A percentile compares a stretch with the other conserved stretches of the same genome.
These are phyloP conservation scores for Pachyuromys duprasi DNA, from an alignment of 2,797 vertebrate genomes.

Conservation along the genomic window DNA sequence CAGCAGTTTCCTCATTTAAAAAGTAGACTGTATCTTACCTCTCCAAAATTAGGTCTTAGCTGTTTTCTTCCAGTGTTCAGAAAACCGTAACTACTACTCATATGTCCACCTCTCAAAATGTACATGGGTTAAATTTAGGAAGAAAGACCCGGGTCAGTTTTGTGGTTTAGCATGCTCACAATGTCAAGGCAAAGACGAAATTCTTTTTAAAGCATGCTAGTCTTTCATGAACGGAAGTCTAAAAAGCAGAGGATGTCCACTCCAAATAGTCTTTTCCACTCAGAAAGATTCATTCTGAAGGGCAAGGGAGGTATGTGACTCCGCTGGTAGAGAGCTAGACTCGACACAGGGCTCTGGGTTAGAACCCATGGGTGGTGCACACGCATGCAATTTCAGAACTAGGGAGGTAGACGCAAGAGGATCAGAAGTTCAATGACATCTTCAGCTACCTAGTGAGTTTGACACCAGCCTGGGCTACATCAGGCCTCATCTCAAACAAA, in stretches of 20 bases:
- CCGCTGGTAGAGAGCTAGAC: too few relatives aligned
- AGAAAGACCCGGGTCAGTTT: conserved; percentile 4
- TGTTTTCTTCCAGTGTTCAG: conserved; percentile 41
- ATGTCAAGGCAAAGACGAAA: background rate
- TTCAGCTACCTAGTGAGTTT: background rate
- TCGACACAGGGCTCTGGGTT: background rate
- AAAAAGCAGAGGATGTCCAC: background rate
- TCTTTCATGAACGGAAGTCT: background rate
- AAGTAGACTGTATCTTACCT: background rate
- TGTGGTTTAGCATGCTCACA: background rate
- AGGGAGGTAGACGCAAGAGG: background rate
- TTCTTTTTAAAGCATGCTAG: background rate
- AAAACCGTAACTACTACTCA: background rate
- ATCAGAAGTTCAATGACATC: background rate
- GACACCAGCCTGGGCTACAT: background rate
- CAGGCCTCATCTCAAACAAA: background rate
- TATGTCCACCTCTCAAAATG: background rate
- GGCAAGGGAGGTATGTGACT: background rate
- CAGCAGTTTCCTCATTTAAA: conserved; percentile 32
- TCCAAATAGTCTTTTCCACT: background rate
- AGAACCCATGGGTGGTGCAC: too few relatives aligned
- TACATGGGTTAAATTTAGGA: conserved; percentile 49
- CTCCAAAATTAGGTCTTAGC: conserved; percentile 39
- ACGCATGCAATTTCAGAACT: background rate
- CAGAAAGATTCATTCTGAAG: background rate